Evolutionary conservation across 92 coral and sea anemone genomes (phyloP), one percentile per base, ranked within the genome.

Genomic region (Nematostella vectensis): DNA sequence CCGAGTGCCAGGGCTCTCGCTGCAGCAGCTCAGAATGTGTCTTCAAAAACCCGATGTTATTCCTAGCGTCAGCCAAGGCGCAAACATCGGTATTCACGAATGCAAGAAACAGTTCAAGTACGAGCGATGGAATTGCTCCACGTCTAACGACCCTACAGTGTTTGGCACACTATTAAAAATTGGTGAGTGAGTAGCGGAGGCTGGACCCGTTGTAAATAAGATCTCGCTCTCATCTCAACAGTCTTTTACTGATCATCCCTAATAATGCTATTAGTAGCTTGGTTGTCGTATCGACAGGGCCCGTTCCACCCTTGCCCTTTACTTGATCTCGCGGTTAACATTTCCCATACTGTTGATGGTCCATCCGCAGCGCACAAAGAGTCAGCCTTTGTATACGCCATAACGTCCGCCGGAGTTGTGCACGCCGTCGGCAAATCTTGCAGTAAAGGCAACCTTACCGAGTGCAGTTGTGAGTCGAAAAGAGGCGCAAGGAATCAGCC

Each of bases 361-460:
- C n/a, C n/a, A n/a, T n/a, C 49, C 36, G 55, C 88, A 93, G 99
- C 93, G 57, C 81, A 96, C 76, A 83, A 70, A 24, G 99, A 93
- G 72, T 63, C 99, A 1, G 99, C 96, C n/a, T 93, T 82, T 49
- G 77, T 93, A 23, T 82, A 93, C 71, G 99, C 99, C 20, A 69
- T 93, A 28, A 86, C 96, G 1, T 80, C 97, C n/a, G 97, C 97
- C 23, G 97, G 94, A 23, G 88, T 89, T 25, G 97, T 81, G 18
- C 95, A 89, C 61, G 94, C 97, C 16, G 97, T 82, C 40, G 85
- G 89, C 64, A 78, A 64, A 65, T 81, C 97, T 0, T 89, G 97
- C 65, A 73, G 89, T 28, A 67, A 61, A 20, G 97, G 97, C n/a
- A 78, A 85, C 48, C 83, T 89, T 20, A 62, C 81, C 13, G 94